These are phyloP conservation scores for Sapayoa aenigma DNA, from an alignment of 2,113 vertebrate species.

Conservation along the genomic window DNA sequence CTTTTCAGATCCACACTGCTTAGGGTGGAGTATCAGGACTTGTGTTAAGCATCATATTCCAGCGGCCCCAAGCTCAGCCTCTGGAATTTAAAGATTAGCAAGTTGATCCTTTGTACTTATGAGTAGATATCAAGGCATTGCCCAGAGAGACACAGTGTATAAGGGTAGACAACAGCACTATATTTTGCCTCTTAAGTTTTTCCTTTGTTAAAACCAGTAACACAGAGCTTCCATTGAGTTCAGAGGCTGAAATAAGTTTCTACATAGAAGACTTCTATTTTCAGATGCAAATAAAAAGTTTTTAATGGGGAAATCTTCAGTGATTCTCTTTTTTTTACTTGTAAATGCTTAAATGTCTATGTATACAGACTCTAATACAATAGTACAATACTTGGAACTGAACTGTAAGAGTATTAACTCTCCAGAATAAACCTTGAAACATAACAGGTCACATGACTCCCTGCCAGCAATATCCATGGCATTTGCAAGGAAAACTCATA, in stretches of 20 bases:
- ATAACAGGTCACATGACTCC: rapidly evolving
- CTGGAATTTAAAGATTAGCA: conserved; percentile 30
- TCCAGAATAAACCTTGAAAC: not conserved
- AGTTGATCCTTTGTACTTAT: not conserved
- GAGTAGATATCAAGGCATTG: not conserved
- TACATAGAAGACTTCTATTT: not conserved
- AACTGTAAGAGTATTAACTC: not conserved
- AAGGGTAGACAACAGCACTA: not conserved
- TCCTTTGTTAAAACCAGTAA: not conserved
- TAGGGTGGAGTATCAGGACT: conserved; percentile 20
- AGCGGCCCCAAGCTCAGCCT: not conserved
- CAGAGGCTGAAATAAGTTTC: conserved; percentile 9
- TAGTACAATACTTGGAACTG: not conserved
- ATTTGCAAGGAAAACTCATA: not conserved
- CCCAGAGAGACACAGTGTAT: not conserved
- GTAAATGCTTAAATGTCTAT: not conserved
- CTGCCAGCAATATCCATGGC: not conserved
- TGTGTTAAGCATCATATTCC: not conserved
- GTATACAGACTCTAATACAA: not conserved
- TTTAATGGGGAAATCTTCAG: not conserved
- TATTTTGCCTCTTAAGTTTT: conserved; percentile 12
- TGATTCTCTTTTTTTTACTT: not conserved
- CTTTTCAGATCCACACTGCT: not conserved
- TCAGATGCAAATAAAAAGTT: not conserved
- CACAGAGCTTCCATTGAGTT: not conserved